Base-by-base conservation (phyloP, 1,140 invertebrate genomes). In the Drosophila orena region DNA sequence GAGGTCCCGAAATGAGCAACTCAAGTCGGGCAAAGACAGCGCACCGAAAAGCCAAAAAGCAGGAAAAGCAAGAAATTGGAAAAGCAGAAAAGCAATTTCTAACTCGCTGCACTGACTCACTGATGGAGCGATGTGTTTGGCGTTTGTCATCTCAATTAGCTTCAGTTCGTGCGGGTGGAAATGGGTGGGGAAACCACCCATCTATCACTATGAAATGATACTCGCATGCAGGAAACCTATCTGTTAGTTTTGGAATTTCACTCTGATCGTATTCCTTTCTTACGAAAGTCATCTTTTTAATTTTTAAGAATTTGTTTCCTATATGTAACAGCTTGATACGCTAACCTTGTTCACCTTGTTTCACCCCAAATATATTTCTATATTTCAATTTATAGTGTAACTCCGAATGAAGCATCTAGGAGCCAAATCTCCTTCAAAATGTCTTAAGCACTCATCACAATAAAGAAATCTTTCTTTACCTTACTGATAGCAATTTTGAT, bases 61-160 rank as follows among this genome's bases (percentile, higher is more conserved):
- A 38, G 30, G 14, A 30, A 50, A 50, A 35, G 14, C 43, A 49
- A 46, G 40, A 69, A 69, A 65, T 40, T 22, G 49, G 24, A 47
- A 65, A 65, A 66, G 17, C 62, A 66, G 62, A 69, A 70, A 49
- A 70, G 43, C 50, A 71, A 70, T 71, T 71, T 71, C 66, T 71
- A 71, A 71, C 68, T 71, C 64, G 65, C 52, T 71, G 68, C 64
- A 71, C 65, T 56, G 66, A 70, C 64, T 70, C 64, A 49, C 64
- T 70, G 66, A 70, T 69, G 64, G 68, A 70, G 70, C 68, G 68
- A 71, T 71, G 68, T 71, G 68, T 71, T 70, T 70, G 68, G 68
- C 68, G 68, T 71, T 71, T 71, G 68, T 70, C 68, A 71, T 71
- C 68, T 71, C 68, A 71, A 71, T 71, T 70, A 70, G 68, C 49